Conservation (phyloP, 2,888 invertebrate species). For the Lasioglossum marginatum region DNA sequence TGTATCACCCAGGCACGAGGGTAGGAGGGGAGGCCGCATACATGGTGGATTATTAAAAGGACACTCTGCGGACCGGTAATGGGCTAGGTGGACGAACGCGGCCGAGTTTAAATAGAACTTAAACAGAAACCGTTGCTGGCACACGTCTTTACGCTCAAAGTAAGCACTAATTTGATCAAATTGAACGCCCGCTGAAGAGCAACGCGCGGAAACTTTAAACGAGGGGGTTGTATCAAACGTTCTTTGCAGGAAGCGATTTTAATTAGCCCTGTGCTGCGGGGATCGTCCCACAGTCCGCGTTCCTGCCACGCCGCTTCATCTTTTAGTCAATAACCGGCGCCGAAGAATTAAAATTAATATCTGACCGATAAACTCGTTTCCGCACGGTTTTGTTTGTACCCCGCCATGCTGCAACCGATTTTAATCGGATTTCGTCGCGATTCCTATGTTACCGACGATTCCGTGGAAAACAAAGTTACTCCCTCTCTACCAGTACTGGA, state of each 20-base stretch:
- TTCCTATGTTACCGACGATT: neutral
- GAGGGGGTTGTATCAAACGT: slow-evolving; percentile 8
- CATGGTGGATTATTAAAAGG: slow-evolving; percentile 56
- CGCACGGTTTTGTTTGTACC: neutral
- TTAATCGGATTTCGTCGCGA: neutral
- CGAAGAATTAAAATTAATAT: slow-evolving; percentile 15
- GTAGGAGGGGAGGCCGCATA: neutral
- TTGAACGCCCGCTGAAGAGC: slow-evolving; percentile 22
- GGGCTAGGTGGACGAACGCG: slow-evolving; percentile 17
- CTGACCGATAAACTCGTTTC: neutral
- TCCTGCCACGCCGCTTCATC: neutral
- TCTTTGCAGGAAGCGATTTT: slow-evolving; percentile 11
- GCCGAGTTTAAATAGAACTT: slow-evolving; percentile 49
- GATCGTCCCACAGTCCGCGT: neutral
- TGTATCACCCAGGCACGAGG: neutral
- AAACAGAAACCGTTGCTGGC: slow-evolving; percentile 44
- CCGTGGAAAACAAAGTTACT: no score
- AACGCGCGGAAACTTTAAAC: slow-evolving; percentile 14
- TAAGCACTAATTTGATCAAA: slow-evolving; percentile 41
- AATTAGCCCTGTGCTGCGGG: slow-evolving; percentile 1
- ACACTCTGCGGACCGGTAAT: slow-evolving; percentile 30
- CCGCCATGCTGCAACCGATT: neutral
- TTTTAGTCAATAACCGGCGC: neutral
- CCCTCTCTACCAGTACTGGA: no score
- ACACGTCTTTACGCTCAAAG: slow-evolving; percentile 31